Percentiles rank a stretch among this genome's conserved stretches.
Conservation (phyloP, 1,140 invertebrate genomes). For the Tetramorium alpestre region DNA sequence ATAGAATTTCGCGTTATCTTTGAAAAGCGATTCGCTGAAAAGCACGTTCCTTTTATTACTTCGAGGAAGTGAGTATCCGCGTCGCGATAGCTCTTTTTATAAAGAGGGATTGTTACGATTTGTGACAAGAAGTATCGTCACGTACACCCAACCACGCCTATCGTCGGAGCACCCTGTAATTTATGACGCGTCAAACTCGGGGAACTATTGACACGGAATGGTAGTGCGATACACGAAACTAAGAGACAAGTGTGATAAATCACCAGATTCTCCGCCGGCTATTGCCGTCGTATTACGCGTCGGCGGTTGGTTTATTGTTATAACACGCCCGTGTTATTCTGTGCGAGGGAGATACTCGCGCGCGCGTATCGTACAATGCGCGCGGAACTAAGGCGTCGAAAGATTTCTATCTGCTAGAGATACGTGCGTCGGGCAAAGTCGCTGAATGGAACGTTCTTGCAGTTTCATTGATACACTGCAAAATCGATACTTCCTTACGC, state of each 20-base stretch:
- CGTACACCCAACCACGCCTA: conserved; percentile 4
- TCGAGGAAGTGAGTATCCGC: not conserved
- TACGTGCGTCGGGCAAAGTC: conserved; percentile 6
- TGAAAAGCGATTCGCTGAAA: not conserved
- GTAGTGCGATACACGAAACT: not conserved
- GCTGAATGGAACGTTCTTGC: conserved; percentile 45
- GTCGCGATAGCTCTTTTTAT: not conserved
- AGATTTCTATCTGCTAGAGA: conserved; percentile 52
- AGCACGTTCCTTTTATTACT: not conserved
- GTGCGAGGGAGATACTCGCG: not conserved
- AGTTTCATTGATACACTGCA: conserved; percentile 39
- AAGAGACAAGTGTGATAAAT: conserved; percentile 46
- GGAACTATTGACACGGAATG: conserved; percentile 40
- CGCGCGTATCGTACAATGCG: conserved; percentile 6
- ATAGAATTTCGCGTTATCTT: not conserved
- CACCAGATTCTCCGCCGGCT: conserved; percentile 26
- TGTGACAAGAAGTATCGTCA: conserved; percentile 2
- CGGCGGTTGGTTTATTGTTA: conserved; percentile 45
- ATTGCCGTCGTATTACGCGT: conserved; percentile 37
- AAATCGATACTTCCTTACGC: conserved; percentile 38
- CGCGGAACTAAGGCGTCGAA: conserved; percentile 34
- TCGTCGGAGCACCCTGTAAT: not conserved
- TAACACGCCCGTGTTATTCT: not conserved
- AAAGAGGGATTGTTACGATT: not conserved
- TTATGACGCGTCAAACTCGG: conserved; percentile 26